phyloP scores from a whole-genome alignment of 2,113 vertebrate genomes.

The Laticauda laticaudata region DNA sequence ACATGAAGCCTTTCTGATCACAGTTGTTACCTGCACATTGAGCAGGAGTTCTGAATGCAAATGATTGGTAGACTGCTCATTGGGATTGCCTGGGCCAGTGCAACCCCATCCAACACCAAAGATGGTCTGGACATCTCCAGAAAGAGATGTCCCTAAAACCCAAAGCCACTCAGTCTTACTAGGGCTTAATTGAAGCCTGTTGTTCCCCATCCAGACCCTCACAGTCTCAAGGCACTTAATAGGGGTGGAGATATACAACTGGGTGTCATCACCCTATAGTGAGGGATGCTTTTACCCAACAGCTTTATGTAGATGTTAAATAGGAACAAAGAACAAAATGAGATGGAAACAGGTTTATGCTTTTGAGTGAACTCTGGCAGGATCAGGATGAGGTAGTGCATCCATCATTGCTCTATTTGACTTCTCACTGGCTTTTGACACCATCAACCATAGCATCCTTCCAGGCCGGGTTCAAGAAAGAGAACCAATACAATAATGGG shows the following conservation, averaged over 20 bases:
- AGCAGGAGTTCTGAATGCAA: not conserved
- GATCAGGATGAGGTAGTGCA: not conserved
- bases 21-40: not conserved
- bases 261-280: not conserved
- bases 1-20: not conserved
- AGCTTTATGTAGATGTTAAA: not conserved
- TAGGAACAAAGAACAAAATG: not conserved
- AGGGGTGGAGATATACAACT: not conserved
- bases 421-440: not conserved
- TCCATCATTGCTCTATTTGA: not conserved
- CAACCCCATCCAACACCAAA: not conserved
- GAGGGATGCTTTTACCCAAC: not conserved
- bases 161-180: not conserved
- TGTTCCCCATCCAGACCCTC: not conserved
- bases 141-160: not conserved
- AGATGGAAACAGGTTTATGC: not conserved
- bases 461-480: not conserved
- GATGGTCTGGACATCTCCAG: no score
- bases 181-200: not conserved
- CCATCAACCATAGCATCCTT: not conserved
- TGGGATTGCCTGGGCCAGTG: not conserved
- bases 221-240: not conserved
- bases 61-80: not conserved
- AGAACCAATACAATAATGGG: not conserved
- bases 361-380: not conserved